A percentile compares a stretch with the other conserved stretches of the same genome.
Evolutionary conservation across 2,113 vertebrate species (phyloP).

Genomic region (Macrotis lagotis): DNA sequence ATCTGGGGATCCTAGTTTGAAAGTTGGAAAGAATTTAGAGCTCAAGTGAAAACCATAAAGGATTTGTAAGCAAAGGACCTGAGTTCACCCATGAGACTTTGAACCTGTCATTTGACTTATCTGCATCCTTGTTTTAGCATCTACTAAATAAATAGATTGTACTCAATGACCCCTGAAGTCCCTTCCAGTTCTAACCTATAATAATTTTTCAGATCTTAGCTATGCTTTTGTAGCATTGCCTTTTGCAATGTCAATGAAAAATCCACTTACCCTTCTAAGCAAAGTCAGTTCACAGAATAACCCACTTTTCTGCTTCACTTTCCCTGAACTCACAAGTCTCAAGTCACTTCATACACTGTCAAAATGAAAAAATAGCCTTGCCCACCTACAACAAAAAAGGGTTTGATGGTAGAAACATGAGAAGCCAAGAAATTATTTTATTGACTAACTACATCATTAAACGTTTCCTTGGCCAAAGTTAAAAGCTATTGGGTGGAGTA

Average conservation of each 20-base stretch:
- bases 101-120: not conserved
- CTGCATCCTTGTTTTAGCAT: not conserved
- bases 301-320: not conserved
- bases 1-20: not conserved
- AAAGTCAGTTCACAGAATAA: not conserved
- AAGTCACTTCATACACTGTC: not conserved
- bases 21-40: not conserved
- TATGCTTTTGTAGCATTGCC: not conserved
- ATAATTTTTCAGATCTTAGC: not conserved
- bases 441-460: not conserved
- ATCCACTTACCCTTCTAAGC: not conserved
- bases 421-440: not conserved
- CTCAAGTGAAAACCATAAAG: not conserved
- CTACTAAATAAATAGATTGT: not conserved
- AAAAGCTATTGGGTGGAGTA: not conserved
- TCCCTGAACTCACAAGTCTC: not conserved
- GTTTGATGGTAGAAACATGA: not conserved
- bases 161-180: not conserved
- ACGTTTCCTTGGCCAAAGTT: not conserved
- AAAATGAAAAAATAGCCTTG: not conserved
- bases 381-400: not conserved
- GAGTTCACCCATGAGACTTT: not conserved
- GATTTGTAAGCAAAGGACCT: not conserved
- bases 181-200: not conserved
- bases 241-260: not conserved